These are phyloP conservation scores for Cyanistes caeruleus DNA, from an alignment of 2,113 vertebrate genomes.

Conservation along the genomic window DNA sequence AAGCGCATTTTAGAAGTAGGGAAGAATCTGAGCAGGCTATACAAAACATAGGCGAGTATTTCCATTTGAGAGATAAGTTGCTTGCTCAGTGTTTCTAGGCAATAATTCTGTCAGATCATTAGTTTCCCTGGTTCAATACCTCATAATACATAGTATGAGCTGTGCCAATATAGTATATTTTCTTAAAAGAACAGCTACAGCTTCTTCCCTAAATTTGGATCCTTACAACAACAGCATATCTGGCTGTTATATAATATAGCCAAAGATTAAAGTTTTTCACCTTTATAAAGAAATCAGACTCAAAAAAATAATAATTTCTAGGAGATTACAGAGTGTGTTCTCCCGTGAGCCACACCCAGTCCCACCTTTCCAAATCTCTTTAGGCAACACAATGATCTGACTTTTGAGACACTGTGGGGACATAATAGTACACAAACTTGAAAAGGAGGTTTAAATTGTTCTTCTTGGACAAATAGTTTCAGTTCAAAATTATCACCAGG, in stretches of 20 bases:
- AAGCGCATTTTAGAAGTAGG: not conserved
- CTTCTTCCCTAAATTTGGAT: not conserved
- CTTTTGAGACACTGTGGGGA: not conserved
- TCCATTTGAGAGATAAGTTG: not conserved
- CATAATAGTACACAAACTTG: not conserved
- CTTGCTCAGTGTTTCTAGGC: not conserved
- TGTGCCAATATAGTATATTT: not conserved
- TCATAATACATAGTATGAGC: not conserved
- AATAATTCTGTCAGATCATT: not conserved
- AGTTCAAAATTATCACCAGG: not conserved
- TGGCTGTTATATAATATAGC: not conserved
- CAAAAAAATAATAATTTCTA: not conserved
- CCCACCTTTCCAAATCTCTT: not conserved
- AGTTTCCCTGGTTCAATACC: not conserved
- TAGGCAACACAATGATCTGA: not conserved
- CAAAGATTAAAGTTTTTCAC: not conserved
- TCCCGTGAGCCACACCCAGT: not conserved
- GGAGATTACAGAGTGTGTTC: not conserved
- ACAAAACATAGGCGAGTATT: rapidly evolving
- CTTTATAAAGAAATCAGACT: not conserved
- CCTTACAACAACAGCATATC: not conserved
- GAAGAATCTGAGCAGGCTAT: not conserved
- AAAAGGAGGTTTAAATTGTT: not conserved
- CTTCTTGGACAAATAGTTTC: not conserved
- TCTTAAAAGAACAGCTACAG: not conserved